phyloP scores from a whole-genome alignment of 2,888 invertebrate species.

The Xylota segnis region DNA sequence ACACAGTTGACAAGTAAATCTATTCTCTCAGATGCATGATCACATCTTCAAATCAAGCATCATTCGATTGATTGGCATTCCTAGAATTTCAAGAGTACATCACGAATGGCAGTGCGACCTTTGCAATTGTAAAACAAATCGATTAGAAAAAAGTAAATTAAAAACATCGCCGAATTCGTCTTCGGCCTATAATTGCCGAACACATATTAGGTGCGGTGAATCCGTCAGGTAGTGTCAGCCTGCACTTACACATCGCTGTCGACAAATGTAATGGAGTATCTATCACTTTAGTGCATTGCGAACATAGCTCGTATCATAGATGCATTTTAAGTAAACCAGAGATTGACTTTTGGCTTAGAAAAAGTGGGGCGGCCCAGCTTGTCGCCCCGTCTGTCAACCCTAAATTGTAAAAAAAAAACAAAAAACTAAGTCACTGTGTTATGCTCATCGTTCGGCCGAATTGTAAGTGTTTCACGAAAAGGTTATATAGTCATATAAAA shows the following conservation, averaged over 20 bases:
- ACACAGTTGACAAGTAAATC: conserved; percentile 47
- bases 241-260: conserved; percentile 32
- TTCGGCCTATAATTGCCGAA: conserved; percentile 33
- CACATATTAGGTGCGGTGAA: conserved; percentile 66
- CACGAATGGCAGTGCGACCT: conserved; percentile 67
- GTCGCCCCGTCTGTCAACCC: conserved; percentile 58
- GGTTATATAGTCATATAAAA: conserved; percentile 78
- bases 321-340: conserved; percentile 55
- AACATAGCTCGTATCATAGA: conserved; percentile 24
- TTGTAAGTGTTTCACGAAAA: conserved; percentile 58
- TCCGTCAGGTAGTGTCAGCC: conserved; percentile 63
- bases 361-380: conserved; percentile 64
- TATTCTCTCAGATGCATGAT: conserved; percentile 32
- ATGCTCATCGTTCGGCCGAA: conserved; percentile 72
- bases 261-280: conserved; percentile 24
- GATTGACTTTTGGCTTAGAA: conserved; percentile 23
- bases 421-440: conserved; percentile 66
- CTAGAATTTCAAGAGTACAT: conserved; percentile 62
- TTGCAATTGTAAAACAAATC: conserved; percentile 34
- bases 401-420: conserved; percentile 55
- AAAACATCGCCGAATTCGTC: conserved; percentile 68
- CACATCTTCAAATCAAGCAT: conserved; percentile 51
- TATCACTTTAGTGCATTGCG: conserved; percentile 10
- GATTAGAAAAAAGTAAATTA: conserved; percentile 50
- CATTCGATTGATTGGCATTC: conserved; percentile 53